Conservation (phyloP, 1,140 invertebrate genomes). For the Heliconius hermathena region DNA sequence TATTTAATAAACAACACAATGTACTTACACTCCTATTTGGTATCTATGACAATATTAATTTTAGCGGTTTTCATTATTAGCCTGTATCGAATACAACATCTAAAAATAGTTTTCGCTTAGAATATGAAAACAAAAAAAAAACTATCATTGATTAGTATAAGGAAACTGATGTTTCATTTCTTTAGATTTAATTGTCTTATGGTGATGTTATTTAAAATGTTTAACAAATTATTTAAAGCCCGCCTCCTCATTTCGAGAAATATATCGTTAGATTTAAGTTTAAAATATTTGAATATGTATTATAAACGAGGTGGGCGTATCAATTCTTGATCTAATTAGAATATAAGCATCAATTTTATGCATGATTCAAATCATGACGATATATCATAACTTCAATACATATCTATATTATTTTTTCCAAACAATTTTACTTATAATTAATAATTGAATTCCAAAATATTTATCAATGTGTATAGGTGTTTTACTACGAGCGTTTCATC, state of each 20-base stretch:
- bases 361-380: slow-evolving; percentile 34
- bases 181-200: slow-evolving; percentile 9
- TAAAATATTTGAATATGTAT: slow-evolving; percentile 7
- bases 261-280: neutral
- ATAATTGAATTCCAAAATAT: neutral
- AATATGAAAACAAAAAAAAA: neutral
- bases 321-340: slow-evolving; percentile 10
- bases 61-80: slow-evolving; percentile 30
- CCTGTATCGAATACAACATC: neutral
- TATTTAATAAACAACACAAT: neutral
- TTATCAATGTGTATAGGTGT: slow-evolving; percentile 7
- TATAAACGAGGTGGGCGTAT: neutral
- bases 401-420: slow-evolving; percentile 34
- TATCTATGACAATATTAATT: slow-evolving; percentile 38
- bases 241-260: neutral
- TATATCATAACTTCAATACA: slow-evolving; percentile 42
- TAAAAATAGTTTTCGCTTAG: neutral
- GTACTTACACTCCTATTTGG: slow-evolving; percentile 29
- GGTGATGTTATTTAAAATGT: slow-evolving; percentile 1
- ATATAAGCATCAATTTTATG: slow-evolving; percentile 22
- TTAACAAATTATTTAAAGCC: slow-evolving; percentile 3
- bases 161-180: neutral
- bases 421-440: neutral
- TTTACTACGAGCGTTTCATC: neutral
- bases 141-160: neutral